These are phyloP conservation scores for Aurelia sp. DNA, from an alignment of 30 jellyfish, hydroid and myxozoan species.

Conservation along the genomic window DNA sequence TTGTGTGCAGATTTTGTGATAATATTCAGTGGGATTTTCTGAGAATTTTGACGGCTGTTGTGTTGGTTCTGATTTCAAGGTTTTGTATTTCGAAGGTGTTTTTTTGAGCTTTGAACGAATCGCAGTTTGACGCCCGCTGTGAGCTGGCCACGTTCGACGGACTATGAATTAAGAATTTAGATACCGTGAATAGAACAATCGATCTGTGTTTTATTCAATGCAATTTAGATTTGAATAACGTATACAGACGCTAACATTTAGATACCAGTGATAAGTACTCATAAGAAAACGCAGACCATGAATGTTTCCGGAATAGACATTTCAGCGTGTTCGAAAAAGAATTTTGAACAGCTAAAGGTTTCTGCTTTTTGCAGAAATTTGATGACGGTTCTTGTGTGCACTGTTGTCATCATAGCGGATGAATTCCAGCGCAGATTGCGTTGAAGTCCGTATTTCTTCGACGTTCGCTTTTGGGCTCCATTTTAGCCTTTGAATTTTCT, in stretches of 20 bases:
- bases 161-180: constrained; percentile 26
- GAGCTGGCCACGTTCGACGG: neutral
- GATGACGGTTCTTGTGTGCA: too few species aligned
- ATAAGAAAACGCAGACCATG: neutral
- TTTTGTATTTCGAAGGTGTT: too few species aligned
- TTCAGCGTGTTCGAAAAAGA: neutral
- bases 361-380: too few species aligned
- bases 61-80: too few species aligned
- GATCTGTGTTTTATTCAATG: neutral
- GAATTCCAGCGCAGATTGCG: too few species aligned
- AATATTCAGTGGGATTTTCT: too few species aligned
- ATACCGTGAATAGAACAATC: constrained; percentile 25
- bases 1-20: too few species aligned
- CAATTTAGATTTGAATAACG: neutral
- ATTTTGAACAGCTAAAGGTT: neutral
- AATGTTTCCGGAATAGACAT: neutral
- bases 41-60: too few species aligned
- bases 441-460: neutral
- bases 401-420: too few species aligned
- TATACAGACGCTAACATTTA: constrained; percentile 12
- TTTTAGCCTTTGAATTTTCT: too few species aligned
- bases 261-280: neutral
- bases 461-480: neutral
- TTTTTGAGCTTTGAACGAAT: too few species aligned
- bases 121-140: too few species aligned